These are phyloP conservation scores for Lytechinus variegatus DNA, from an alignment of 35 echinoderm and acorn worm species.

Conservation along the genomic window DNA sequence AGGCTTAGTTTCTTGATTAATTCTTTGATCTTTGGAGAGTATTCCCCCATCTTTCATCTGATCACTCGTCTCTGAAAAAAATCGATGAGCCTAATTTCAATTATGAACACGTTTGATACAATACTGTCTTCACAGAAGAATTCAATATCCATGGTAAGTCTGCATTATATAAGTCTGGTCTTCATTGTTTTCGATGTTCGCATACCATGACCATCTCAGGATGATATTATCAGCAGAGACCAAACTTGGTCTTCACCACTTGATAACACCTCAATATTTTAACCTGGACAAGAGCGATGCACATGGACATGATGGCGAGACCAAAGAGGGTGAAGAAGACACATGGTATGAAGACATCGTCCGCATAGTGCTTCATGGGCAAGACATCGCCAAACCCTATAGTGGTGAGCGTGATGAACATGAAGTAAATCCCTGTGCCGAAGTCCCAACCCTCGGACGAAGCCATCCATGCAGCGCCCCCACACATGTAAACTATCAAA, in stretches of 20 bases:
- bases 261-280: constrained; percentile 49
- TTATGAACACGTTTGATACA: neutral
- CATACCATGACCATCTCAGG: too few relatives aligned
- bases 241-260: neutral
- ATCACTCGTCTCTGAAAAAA: too few relatives aligned
- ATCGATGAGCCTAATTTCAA: neutral
- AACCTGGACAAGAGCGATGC: constrained; percentile 80
- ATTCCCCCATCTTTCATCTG: too few relatives aligned
- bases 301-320: constrained; percentile 93
- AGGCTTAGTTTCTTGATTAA: too few relatives aligned
- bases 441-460: constrained; percentile 75
- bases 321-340: constrained; percentile 81
- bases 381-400: constrained; percentile 93
- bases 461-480: constrained; percentile 63
- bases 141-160: neutral
- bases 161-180: neutral
- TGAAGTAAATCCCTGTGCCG: constrained; percentile 80
- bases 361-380: constrained; percentile 80
- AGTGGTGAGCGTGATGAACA: constrained; percentile 92
- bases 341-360: constrained; percentile 63
- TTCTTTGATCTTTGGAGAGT: too few relatives aligned
- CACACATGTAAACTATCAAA: constrained; percentile 65
- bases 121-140: neutral
- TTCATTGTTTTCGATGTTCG: too few relatives aligned
- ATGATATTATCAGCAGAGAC: neutral